Evolutionary conservation across 2,888 invertebrate species (phyloP).

Genomic region (Psylliodes chrysocephalus): DNA sequence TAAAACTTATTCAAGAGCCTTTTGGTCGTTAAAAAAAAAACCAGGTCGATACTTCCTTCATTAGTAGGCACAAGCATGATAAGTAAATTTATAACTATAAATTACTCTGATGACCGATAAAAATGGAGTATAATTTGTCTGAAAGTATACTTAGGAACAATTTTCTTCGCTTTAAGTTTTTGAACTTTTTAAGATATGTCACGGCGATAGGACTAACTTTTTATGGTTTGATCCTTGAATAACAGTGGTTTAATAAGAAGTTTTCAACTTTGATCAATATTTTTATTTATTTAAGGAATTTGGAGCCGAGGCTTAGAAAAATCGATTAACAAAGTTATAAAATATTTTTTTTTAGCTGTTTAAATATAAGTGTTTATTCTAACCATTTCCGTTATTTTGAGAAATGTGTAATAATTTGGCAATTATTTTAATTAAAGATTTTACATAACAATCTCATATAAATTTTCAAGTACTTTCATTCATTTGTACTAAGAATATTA

Average conservation of each 20-base stretch:
- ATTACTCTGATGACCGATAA: constrained; percentile 37
- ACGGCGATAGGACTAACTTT: constrained; percentile 7
- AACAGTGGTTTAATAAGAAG: neutral
- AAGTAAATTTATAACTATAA: constrained; percentile 37
- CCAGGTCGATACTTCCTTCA: constrained; percentile 35
- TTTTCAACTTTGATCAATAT: neutral
- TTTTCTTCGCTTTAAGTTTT: constrained; percentile 29
- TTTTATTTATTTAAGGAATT: too few relatives aligned
- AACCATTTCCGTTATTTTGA: too few relatives aligned
- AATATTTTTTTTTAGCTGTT: too few relatives aligned
- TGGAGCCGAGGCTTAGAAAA: too few relatives aligned
- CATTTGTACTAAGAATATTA: too few relatives aligned
- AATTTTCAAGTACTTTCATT: too few relatives aligned
- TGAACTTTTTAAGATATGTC: constrained; percentile 9
- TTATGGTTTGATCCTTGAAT: constrained; percentile 1
- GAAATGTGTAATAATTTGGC: too few relatives aligned
- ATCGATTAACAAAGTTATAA: too few relatives aligned
- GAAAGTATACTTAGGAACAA: constrained; percentile 27
- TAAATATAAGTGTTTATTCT: too few relatives aligned
- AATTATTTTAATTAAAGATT: too few relatives aligned
- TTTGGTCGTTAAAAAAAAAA: constrained; percentile 24
- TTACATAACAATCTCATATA: too few relatives aligned
- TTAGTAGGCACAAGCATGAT: constrained; percentile 35
- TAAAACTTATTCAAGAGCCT: constrained; percentile 14
- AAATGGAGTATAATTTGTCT: constrained; percentile 29